Conservation (phyloP, 2,797 vertebrate species). For the Liparis tanakae region DNA sequence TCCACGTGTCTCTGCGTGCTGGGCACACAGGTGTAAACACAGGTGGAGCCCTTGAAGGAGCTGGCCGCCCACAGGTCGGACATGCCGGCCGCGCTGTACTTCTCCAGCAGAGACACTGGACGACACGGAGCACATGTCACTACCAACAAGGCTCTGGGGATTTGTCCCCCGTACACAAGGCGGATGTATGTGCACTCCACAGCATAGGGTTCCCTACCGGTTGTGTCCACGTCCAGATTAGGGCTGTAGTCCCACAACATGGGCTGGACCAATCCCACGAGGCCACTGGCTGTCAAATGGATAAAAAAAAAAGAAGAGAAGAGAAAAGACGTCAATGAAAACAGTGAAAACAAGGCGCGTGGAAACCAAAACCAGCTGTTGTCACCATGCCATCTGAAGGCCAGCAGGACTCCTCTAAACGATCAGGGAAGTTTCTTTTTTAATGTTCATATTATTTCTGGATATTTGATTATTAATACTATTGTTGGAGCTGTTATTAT, state of each 20-base stretch:
- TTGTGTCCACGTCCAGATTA: constrained; percentile 85
- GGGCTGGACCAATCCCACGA: constrained; percentile 88
- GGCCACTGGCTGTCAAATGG: constrained; percentile 83
- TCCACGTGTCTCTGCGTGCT: constrained; percentile 89
- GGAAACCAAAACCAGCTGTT: not conserved
- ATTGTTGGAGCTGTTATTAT: not conserved
- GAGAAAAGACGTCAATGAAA: not conserved
- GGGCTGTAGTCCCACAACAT: constrained; percentile 97
- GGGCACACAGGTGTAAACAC: constrained; percentile 86
- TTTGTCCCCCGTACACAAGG: not conserved
- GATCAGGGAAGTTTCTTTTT: too few relatives aligned
- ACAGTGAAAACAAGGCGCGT: not conserved
- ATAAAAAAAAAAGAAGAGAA: not conserved
- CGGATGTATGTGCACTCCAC: not conserved
- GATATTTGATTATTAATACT: not conserved
- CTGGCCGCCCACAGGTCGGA: constrained; percentile 92
- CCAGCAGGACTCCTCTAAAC: not conserved
- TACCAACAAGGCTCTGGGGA: not conserved
- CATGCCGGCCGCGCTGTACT: constrained; percentile 87
- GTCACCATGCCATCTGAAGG: not conserved
- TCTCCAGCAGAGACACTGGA: constrained; percentile 89
- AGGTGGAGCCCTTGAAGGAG: constrained; percentile 95
- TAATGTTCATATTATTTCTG: not conserved
- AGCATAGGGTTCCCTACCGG: constrained; percentile 77
- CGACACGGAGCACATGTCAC: not conserved